Percentiles rank a stretch among this genome's conserved stretches.
These are phyloP conservation scores for Perca flavescens DNA, from an alignment of 2,113 vertebrate species.

Conservation along the genomic window DNA sequence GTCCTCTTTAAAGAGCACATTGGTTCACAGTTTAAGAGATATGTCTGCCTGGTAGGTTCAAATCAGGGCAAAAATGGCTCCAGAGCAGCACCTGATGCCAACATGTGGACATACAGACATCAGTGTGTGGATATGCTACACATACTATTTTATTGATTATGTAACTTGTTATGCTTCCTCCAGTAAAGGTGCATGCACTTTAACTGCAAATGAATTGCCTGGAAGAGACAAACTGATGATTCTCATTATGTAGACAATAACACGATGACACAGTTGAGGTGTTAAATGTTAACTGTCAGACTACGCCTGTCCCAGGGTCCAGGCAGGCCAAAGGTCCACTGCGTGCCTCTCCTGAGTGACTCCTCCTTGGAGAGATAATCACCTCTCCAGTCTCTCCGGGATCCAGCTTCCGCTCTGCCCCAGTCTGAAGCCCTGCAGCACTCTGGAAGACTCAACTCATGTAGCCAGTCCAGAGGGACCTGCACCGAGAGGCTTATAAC, in stretches of 20 bases:
- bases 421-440: conserved; percentile 28
- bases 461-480: conserved; percentile 31
- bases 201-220: not conserved
- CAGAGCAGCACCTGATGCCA: not conserved
- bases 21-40: not conserved
- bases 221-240: not conserved
- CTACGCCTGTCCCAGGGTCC: conserved; percentile 69
- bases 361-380: conserved; percentile 63
- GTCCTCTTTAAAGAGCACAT: not conserved
- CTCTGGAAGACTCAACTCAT: conserved; percentile 28
- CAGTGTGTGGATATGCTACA: not conserved
- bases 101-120: no score
- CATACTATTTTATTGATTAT: not conserved
- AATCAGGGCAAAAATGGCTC: not conserved
- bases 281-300: conserved; percentile 80
- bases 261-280: conserved; percentile 67
- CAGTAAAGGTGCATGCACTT: not conserved
- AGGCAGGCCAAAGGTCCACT: conserved; percentile 72
- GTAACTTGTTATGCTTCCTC: not conserved
- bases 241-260: conserved; percentile 13
- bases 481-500: not conserved
- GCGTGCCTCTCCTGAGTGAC: conserved; percentile 28
- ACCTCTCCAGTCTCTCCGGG: conserved; percentile 9
- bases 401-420: conserved; percentile 42
- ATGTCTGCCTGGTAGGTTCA: not conserved